These are phyloP conservation scores for Atherinosoma microstoma DNA, from an alignment of 2,797 vertebrate genomes.

Conservation along the genomic window DNA sequence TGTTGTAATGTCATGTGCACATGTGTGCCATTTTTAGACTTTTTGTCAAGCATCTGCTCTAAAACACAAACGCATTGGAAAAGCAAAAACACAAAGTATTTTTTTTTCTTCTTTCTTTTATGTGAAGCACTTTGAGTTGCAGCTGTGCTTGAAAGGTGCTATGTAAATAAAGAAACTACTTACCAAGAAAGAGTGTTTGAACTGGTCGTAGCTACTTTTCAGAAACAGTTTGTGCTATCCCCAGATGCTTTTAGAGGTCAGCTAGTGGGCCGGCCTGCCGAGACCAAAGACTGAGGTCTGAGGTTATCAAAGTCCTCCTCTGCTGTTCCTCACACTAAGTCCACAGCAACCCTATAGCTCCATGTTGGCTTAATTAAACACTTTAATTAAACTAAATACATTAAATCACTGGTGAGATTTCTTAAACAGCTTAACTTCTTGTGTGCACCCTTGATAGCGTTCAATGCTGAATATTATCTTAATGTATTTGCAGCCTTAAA, in stretches of 20 bases:
- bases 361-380: conserved; percentile 74
- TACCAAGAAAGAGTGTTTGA: conserved; percentile 12
- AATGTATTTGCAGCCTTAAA: conserved; percentile 23
- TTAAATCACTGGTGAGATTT: conserved; percentile 65
- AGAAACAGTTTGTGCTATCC: conserved; percentile 32
- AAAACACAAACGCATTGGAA: neutral
- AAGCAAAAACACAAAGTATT: conserved; percentile 21
- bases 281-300: conserved; percentile 55
- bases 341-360: conserved; percentile 42
- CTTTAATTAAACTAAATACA: conserved; percentile 75
- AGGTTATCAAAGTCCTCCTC: conserved; percentile 68
- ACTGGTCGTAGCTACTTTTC: conserved; percentile 52
- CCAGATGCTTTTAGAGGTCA: conserved; percentile 42
- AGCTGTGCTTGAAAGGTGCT: too few relatives aligned
- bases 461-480: conserved; percentile 23
- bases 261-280: conserved; percentile 31
- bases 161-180: too few relatives aligned
- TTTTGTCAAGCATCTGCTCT: neutral
- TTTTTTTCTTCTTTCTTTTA: too few relatives aligned
- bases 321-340: conserved; percentile 48
- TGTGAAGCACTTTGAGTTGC: too few relatives aligned
- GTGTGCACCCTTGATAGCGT: conserved; percentile 34
- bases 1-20: conserved; percentile 13
- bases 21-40: neutral
- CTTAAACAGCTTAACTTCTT: conserved; percentile 50